Evolutionary conservation across 2,888 invertebrate species (phyloP).

Genomic region (Rhamnusium bicolor): DNA sequence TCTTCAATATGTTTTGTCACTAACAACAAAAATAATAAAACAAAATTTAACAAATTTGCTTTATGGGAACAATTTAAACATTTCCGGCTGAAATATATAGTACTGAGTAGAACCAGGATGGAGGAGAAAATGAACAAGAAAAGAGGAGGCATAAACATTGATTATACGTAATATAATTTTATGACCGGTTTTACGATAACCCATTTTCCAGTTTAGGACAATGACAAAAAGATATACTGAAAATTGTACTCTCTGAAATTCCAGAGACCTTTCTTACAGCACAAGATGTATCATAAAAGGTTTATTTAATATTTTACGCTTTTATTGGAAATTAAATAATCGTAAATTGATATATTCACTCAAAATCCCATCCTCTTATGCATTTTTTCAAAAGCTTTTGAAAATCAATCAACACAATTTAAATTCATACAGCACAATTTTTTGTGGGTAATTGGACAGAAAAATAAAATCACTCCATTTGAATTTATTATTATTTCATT

Average conservation of each 20-base stretch:
- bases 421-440: too few relatives aligned
- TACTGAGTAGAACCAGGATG: not conserved
- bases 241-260: conserved; percentile 3
- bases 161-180: conserved; percentile 25
- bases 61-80: not conserved
- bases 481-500: too few relatives aligned
- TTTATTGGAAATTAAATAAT: too few relatives aligned
- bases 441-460: too few relatives aligned
- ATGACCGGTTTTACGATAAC: not conserved
- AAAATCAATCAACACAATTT: too few relatives aligned
- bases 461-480: too few relatives aligned
- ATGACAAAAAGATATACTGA: not conserved
- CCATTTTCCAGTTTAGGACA: conserved; percentile 1
- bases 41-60: not conserved
- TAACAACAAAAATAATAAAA: too few relatives aligned
- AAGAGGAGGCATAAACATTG: conserved; percentile 13
- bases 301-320: not conserved
- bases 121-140: not conserved
- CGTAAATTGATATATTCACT: too few relatives aligned
- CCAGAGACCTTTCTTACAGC: not conserved
- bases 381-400: too few relatives aligned
- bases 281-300: too few relatives aligned
- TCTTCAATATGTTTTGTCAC: too few relatives aligned
- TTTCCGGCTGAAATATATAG: not conserved
- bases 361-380: too few relatives aligned